Percentiles rank a stretch among this genome's conserved stretches.
These are phyloP conservation scores for Sternotherus odoratus DNA, from an alignment of 2,797 vertebrate genomes.

Conservation along the genomic window DNA sequence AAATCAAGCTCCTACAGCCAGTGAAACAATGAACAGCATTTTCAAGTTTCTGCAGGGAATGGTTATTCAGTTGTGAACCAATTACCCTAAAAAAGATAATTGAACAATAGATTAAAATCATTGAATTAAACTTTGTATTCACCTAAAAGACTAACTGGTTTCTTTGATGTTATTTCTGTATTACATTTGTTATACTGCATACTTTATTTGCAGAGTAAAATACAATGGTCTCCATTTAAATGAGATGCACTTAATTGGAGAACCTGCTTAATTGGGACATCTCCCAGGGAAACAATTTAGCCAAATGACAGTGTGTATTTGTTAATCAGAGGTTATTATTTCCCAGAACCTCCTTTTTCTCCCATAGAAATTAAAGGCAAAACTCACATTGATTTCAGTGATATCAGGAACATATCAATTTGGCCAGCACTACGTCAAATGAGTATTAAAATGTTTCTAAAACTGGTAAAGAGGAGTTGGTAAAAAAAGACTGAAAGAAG, in stretches of 20 bases:
- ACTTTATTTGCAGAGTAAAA: neutral
- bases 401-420: neutral
- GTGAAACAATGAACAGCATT: conserved; percentile 14
- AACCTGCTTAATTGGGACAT: conserved; percentile 26
- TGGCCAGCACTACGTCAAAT: neutral
- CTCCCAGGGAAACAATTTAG: neutral
- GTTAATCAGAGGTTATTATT: neutral
- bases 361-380: neutral
- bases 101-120: conserved; percentile 26
- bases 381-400: neutral
- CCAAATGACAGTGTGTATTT: conserved; percentile 8
- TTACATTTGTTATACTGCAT: neutral
- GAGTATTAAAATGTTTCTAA: neutral
- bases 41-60: conserved; percentile 2
- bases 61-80: conserved; percentile 3
- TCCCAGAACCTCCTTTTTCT: neutral
- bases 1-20: conserved; percentile 6
- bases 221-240: conserved; percentile 15
- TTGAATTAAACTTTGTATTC: neutral
- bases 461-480: neutral
- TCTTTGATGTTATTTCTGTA: conserved; percentile 11
- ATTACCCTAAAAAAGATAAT: conserved; percentile 34
- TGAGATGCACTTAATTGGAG: neutral
- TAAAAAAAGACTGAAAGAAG: neutral
- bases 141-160: conserved; percentile 6